Conservation (phyloP, 2,797 vertebrate species). For the Acipenser transmontanus region DNA sequence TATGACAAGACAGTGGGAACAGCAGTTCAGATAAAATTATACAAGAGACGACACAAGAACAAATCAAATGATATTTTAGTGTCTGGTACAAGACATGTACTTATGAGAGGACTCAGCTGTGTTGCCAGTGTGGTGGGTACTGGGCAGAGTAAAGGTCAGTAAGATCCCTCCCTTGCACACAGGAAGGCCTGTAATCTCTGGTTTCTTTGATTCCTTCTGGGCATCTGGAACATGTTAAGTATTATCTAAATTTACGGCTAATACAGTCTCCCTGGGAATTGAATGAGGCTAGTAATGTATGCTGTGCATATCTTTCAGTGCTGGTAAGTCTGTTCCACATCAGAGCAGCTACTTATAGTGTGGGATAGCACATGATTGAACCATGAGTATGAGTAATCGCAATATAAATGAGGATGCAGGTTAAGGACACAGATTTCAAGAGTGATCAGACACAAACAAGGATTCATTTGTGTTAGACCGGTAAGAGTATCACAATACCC, state of each 20-base stretch:
- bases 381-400: too few relatives aligned
- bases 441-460: too few relatives aligned
- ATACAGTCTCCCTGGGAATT: too few relatives aligned
- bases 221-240: slow-evolving; percentile 19
- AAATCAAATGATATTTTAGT: neutral
- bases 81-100: neutral
- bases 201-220: slow-evolving; percentile 14
- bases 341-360: too few relatives aligned
- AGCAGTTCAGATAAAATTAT: neutral
- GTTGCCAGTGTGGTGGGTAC: neutral
- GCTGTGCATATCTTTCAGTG: too few relatives aligned
- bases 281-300: too few relatives aligned
- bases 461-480: too few relatives aligned
- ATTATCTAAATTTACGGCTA: neutral
- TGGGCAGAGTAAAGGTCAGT: neutral
- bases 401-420: too few relatives aligned
- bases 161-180: neutral
- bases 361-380: too few relatives aligned
- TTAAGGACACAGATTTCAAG: too few relatives aligned
- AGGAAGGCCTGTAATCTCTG: neutral
- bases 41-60: neutral
- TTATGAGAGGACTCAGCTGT: neutral
- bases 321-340: too few relatives aligned
- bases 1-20: neutral
- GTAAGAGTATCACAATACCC: too few relatives aligned